These are phyloP conservation scores for Parochlus steinenii DNA, from an alignment of 2,888 invertebrate species.

Conservation along the genomic window DNA sequence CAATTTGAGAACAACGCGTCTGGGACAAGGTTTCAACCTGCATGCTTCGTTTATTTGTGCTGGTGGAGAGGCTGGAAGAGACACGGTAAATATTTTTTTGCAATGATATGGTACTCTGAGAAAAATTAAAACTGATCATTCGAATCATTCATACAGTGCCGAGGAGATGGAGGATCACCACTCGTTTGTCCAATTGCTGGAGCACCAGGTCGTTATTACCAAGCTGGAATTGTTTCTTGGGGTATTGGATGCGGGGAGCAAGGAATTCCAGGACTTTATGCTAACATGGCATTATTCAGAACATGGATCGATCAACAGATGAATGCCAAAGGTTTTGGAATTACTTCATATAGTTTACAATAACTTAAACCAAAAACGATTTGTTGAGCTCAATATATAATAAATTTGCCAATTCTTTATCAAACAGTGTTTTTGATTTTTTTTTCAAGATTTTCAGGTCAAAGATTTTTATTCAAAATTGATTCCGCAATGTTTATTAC, in stretches of 20 bases:
- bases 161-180: slow-evolving; percentile 64
- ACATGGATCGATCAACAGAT: slow-evolving; percentile 53
- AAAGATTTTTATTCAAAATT: too few relatives aligned
- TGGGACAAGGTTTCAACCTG: neutral
- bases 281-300: slow-evolving; percentile 43
- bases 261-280: slow-evolving; percentile 56
- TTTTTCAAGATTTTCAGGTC: too few relatives aligned
- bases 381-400: too few relatives aligned
- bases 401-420: too few relatives aligned
- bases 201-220: slow-evolving; percentile 20
- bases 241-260: slow-evolving; percentile 59
- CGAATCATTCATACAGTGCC: slow-evolving; percentile 37
- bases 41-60: neutral
- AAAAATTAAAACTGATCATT: too few relatives aligned
- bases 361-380: too few relatives aligned
- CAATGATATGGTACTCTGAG: neutral
- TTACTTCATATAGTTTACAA: too few relatives aligned
- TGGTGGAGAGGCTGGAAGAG: slow-evolving; percentile 46
- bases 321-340: slow-evolving; percentile 18
- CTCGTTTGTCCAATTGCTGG: slow-evolving; percentile 51
- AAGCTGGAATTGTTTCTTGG: slow-evolving; percentile 60
- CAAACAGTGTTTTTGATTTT: too few relatives aligned
- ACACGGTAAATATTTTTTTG: too few relatives aligned
- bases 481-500: too few relatives aligned
- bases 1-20: neutral